phyloP scores from a whole-genome alignment of 2,888 invertebrate genomes.

The Pandemis heparana region DNA sequence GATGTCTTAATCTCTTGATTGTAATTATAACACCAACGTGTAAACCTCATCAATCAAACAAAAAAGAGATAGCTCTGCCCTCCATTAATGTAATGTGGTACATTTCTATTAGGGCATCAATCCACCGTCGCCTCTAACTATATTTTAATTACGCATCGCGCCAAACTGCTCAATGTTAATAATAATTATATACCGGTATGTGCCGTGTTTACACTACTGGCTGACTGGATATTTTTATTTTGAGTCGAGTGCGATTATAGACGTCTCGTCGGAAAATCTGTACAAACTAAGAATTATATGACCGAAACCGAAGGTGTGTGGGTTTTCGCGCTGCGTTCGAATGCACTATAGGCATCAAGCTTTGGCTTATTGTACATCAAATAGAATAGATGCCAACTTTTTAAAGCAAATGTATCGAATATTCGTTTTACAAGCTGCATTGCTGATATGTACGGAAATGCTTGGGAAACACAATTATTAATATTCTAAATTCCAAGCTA shows the following conservation, averaged over 20 bases:
- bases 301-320: no score
- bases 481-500: no score
- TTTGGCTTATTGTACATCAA: no score
- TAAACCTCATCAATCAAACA: conserved; percentile 65
- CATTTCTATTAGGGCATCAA: conserved; percentile 82
- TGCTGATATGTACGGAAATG: no score
- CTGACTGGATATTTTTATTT: not conserved
- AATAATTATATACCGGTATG: conserved; percentile 75
- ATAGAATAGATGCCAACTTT: no score
- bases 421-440: no score
- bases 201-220: conserved; percentile 56
- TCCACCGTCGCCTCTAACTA: conserved; percentile 76
- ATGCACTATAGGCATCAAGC: no score
- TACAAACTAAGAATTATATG: no score
- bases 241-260: not conserved
- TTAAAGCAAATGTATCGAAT: no score
- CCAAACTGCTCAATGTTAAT: conserved; percentile 69
- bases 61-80: conserved; percentile 60
- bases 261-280: no score
- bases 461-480: no score
- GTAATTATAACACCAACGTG: conserved; percentile 38
- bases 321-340: no score
- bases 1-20: conserved; percentile 3
- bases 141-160: conserved; percentile 80
- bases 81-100: conserved; percentile 73